A percentile compares a stretch with the other conserved stretches of the same genome.
Conservation (phyloP, 2,888 invertebrate genomes). For the Agonopterix arenella region DNA sequence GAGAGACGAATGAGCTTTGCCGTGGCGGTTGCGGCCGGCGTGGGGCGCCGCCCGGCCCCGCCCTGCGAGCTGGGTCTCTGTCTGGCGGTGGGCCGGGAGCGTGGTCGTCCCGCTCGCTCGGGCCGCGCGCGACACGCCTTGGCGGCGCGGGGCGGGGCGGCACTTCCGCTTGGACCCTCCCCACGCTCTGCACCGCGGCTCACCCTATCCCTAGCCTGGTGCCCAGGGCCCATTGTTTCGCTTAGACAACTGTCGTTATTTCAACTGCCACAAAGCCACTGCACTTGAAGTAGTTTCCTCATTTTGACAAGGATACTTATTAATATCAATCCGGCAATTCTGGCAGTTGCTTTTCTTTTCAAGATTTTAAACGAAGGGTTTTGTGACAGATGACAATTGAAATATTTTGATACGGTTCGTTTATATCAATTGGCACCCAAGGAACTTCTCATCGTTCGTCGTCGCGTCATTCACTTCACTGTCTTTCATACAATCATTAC, state of each 20-base stretch:
- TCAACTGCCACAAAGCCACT: constrained; percentile 7
- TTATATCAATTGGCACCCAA: no score
- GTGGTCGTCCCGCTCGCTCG: constrained; percentile 19
- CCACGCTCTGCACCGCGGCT: constrained; percentile 31
- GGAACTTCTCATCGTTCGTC: no score
- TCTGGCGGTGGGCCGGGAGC: constrained; percentile 16
- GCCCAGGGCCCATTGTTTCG: constrained; percentile 41
- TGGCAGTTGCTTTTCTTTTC: no score
- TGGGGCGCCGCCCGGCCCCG: constrained; percentile 31
- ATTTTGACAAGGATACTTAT: constrained; percentile 5
- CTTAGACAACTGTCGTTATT: constrained; percentile 32
- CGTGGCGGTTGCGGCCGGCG: constrained; percentile 46
- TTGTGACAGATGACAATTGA: no score
- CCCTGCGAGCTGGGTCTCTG: constrained; percentile 29
- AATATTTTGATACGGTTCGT: no score
- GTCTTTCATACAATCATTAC: no score
- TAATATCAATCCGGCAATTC: not conserved
- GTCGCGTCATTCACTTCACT: no score
- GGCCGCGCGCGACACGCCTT: constrained; percentile 29
- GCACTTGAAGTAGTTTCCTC: constrained; percentile 6
- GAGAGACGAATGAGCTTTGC: constrained; percentile 69
- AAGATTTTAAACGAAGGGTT: no score
- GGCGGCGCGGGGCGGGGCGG: constrained; percentile 33
- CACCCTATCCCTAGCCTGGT: constrained; percentile 19
- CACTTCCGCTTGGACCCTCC: constrained; percentile 19